Base-by-base conservation (phyloP, 2,797 vertebrate species). In the Xenentodon cancila region DNA sequence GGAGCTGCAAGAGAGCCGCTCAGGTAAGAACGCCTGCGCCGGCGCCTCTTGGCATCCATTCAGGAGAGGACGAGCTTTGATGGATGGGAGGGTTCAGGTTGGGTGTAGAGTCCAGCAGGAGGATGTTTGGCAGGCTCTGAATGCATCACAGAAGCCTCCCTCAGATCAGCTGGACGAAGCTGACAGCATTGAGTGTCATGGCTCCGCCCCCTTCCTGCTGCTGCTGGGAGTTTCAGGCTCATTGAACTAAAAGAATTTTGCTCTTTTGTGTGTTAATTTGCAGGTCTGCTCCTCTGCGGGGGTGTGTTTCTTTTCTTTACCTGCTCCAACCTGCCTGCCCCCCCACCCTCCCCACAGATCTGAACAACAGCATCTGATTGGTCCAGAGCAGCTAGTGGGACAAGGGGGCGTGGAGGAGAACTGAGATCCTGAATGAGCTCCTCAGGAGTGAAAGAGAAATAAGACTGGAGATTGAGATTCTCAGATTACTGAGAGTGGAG, bases 11-110 rank as follows among this genome's bases (percentile, higher is more conserved):
- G 86, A 71, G 48, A 92, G 84, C 71, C 84, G 53, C 9, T 82
- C 92, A 91, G 93, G 97, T 98, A 92, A 88, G 64, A 54, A 16
- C 1, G 1, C 2, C 5, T n/a, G 9, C 5, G 12, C 25, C 25
- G 25, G 3, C 25, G 3, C 25, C 25, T 5, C n/a, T n/a, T n/a
- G n/a, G n/a, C n/a, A n/a, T n/a, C n/a, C n/a, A n/a, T n/a, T n/a
- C n/a, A n/a, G n/a, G n/a, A n/a, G n/a, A n/a, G n/a, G n/a, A n/a
- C n/a, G 8, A 7, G 53, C 6, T 3, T 3, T 8, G 2, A 9
- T 5, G 15, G 3, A 0, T 3, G 37, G 20, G 20, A 13, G 5
- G 19, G 19, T 7, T 32, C 27, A 20, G 19, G 1, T 2, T n/a
- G 3, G 20, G 12, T 22, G 20, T 4, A 13, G 12, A n/a, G 18